Conservation (phyloP, 2,797 vertebrate species). For the Anguilla marmorata region DNA sequence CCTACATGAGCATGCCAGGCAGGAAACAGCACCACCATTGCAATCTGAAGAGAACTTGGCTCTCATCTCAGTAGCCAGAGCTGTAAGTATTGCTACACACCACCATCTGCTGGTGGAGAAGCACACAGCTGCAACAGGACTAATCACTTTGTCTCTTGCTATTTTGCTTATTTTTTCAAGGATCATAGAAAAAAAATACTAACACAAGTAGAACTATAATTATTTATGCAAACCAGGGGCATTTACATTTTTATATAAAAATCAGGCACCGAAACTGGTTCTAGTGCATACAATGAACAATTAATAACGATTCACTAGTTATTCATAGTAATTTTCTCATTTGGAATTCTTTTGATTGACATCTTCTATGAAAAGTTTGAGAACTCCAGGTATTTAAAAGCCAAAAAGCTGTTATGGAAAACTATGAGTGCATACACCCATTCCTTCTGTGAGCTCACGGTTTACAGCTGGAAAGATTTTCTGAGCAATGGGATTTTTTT, state of each 20-base stretch:
- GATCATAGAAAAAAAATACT: not conserved
- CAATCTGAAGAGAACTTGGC: not conserved
- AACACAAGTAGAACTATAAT: not conserved
- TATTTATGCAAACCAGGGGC: not conserved
- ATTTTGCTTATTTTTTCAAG: not conserved
- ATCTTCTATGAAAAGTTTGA: not conserved
- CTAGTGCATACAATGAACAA: not conserved
- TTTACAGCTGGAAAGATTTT: not conserved
- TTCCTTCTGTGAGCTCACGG: not conserved
- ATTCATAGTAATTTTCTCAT: not conserved
- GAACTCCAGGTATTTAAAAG: not conserved
- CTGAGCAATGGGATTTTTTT: not conserved
- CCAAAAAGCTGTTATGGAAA: not conserved
- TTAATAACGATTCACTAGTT: not conserved
- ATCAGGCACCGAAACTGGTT: not conserved
- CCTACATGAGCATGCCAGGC: not conserved
- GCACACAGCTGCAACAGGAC: slow-evolving; percentile 10
- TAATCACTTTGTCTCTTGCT: slow-evolving; percentile 47
- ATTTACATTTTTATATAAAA: not conserved
- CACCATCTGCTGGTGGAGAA: slow-evolving; percentile 22
- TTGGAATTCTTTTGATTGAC: not conserved
- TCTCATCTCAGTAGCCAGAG: not conserved
- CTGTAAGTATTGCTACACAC: not conserved
- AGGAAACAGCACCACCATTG: not conserved
- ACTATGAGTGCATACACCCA: not conserved